Evolutionary conservation across 2,888 invertebrate genomes (phyloP).

Genomic region (Incurvaria masculella): DNA sequence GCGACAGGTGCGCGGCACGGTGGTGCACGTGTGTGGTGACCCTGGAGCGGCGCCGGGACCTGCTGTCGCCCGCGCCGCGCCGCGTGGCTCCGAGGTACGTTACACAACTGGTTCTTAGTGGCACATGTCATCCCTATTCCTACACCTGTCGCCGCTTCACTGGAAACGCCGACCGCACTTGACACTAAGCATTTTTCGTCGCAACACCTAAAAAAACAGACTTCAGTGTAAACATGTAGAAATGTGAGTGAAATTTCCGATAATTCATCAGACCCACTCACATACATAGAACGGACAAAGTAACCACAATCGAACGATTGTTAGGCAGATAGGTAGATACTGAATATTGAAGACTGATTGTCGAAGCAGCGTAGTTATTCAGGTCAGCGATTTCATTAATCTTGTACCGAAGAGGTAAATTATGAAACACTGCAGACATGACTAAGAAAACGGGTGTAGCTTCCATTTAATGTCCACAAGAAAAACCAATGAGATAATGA

Average conservation of each 20-base stretch:
- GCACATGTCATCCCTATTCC: background rate
- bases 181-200: no score
- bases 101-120: background rate
- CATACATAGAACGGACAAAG: no score
- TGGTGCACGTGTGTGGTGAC: constrained; percentile 55
- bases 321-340: background rate
- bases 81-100: background rate
- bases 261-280: no score
- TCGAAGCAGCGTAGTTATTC: background rate
- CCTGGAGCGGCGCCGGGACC: constrained; percentile 21
- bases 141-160: background rate
- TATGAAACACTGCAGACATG: no score
- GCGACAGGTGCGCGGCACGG: constrained; percentile 49
- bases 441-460: no score
- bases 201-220: no score
- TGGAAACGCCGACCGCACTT: no score
- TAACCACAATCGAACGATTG: background rate
- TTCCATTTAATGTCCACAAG: no score
- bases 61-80: background rate
- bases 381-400: background rate
- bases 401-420: no score
- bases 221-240: no score
- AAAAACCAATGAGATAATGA: no score
- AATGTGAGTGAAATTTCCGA: no score
- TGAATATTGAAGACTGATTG: background rate